A percentile compares a stretch with the other conserved stretches of the same genome.
Conservation (phyloP, 2,797 vertebrate genomes). For the Liparis tanakae region DNA sequence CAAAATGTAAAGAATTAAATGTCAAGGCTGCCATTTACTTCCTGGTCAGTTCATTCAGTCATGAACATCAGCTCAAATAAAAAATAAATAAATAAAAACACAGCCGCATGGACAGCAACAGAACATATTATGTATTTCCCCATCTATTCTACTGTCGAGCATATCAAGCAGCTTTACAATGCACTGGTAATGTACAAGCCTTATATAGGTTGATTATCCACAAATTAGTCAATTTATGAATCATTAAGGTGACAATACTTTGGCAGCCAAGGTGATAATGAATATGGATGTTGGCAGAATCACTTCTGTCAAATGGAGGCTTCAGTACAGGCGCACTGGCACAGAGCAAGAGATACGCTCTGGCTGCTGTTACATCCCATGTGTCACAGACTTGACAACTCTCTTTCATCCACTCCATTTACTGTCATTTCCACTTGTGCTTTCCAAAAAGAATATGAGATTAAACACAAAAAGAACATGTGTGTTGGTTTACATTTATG, state of each 20-base stretch:
- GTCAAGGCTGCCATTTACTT: background rate
- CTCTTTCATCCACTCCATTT: slow-evolving; percentile 66
- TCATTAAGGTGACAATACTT: slow-evolving; percentile 41
- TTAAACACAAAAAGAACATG: slow-evolving; percentile 17
- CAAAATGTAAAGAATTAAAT: background rate
- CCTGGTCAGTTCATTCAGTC: slow-evolving; percentile 1
- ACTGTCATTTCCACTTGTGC: slow-evolving; percentile 49
- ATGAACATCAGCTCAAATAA: background rate
- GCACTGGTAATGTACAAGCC: background rate
- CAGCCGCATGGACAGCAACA: background rate
- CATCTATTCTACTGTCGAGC: background rate
- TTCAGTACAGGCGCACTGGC: slow-evolving; percentile 52
- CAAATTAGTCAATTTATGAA: slow-evolving; percentile 52
- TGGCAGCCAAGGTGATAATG: slow-evolving; percentile 44
- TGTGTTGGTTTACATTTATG: slow-evolving; percentile 23
- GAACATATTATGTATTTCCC: background rate
- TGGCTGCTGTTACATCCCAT: slow-evolving; percentile 55
- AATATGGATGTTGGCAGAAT: slow-evolving; percentile 65
- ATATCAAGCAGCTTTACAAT: background rate
- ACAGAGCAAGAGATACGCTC: slow-evolving; percentile 45
- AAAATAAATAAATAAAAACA: background rate
- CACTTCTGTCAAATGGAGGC: slow-evolving; percentile 57
- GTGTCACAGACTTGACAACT: slow-evolving; percentile 69
- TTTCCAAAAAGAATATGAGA: slow-evolving; percentile 56
- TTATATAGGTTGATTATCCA: slow-evolving; percentile 28